Percentiles rank a stretch among this genome's conserved stretches.
Evolutionary conservation across 2,888 invertebrate species (phyloP).

Genomic region (Leptopilina myrica): DNA sequence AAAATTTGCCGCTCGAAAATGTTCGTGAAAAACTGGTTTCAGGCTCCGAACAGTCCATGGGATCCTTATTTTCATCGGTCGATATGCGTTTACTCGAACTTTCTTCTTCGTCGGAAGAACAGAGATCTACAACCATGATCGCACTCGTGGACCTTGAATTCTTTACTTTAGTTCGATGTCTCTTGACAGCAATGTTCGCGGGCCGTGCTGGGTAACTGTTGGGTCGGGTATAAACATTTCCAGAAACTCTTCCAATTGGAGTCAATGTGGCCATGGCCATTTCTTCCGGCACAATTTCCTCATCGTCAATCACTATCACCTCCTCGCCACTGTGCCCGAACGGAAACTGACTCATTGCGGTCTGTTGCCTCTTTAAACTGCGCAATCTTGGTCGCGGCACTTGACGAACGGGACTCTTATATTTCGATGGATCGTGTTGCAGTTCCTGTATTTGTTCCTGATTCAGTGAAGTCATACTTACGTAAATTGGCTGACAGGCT

Average conservation of each 20-base stretch:
- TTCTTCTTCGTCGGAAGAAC: conserved; percentile 82
- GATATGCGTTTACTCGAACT: conserved; percentile 62
- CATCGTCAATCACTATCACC: conserved; percentile 57
- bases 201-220: background rate
- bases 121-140: conserved; percentile 80
- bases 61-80: conserved; percentile 67
- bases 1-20: conserved; percentile 51
- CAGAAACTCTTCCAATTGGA: conserved; percentile 24
- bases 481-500: conserved; percentile 78
- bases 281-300: conserved; percentile 47
- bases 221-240: background rate
- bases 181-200: background rate
- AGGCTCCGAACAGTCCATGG: conserved; percentile 40
- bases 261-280: conserved; percentile 21
- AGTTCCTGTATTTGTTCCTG: conserved; percentile 75
- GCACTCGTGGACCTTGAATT: conserved; percentile 44
- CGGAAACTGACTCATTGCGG: background rate
- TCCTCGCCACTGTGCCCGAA: conserved; percentile 47
- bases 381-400: conserved; percentile 55
- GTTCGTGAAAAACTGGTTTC: conserved; percentile 34
- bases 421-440: conserved; percentile 62
- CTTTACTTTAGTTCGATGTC: conserved; percentile 41
- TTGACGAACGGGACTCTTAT: conserved; percentile 56
- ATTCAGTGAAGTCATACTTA: conserved; percentile 77
- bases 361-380: conserved; percentile 51